These are phyloP conservation scores for Circaetus gallicus DNA, from an alignment of 2,113 vertebrate species.

Conservation along the genomic window DNA sequence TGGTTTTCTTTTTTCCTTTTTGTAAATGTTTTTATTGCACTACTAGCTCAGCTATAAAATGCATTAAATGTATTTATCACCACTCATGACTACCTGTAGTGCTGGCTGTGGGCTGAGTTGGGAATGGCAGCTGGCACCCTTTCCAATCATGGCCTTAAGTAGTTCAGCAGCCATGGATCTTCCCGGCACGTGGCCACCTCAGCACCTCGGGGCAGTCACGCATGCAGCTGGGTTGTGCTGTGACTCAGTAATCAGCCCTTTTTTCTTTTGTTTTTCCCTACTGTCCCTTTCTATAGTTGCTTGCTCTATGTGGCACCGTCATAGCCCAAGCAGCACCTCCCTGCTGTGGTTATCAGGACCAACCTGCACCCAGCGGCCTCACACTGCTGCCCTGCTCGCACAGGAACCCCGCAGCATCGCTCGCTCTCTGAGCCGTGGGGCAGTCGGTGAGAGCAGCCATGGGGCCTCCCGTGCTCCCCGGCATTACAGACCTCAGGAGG, in stretches of 20 bases:
- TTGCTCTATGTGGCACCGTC: background rate
- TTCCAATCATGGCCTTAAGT: accelerated
- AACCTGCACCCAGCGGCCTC: background rate
- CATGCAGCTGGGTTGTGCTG: background rate
- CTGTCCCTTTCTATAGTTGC: background rate
- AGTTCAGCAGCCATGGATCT: no score
- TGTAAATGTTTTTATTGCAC: background rate
- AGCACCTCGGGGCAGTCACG: background rate
- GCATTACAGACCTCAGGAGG: background rate
- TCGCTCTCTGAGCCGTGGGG: no score
- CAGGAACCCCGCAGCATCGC: background rate
- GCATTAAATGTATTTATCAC: background rate
- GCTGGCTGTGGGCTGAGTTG: background rate
- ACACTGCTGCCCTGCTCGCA: accelerated
- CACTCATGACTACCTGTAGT: background rate
- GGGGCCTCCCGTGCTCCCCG: background rate
- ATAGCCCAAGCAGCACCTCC: background rate
- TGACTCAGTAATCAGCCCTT: background rate
- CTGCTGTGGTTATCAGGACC: background rate
- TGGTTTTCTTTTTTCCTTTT: background rate
- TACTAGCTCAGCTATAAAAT: background rate
- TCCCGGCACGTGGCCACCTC: background rate
- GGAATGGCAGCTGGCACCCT: background rate
- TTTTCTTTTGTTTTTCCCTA: background rate
- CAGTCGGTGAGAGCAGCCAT: background rate